These are phyloP conservation scores for Agrochola lychnidis DNA, from an alignment of 2,888 invertebrate species.

Conservation along the genomic window DNA sequence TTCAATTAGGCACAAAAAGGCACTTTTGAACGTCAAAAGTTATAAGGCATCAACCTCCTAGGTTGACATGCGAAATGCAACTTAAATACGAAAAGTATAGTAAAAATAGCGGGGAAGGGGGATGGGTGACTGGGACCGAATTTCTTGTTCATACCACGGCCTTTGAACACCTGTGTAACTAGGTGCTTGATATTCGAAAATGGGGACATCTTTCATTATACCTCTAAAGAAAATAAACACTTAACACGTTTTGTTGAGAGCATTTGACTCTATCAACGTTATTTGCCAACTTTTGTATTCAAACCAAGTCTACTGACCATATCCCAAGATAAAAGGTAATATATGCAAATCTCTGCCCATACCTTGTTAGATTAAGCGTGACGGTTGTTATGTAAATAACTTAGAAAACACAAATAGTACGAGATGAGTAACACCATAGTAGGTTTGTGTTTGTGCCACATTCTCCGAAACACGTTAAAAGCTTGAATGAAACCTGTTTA, in stretches of 20 bases:
- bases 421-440: slow-evolving; percentile 57
- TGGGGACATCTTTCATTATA: neutral
- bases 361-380: slow-evolving; percentile 11
- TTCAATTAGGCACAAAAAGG: too few relatives aligned
- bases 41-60: too few relatives aligned
- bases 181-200: too few relatives aligned
- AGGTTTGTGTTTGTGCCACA: slow-evolving; percentile 56
- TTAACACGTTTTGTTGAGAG: neutral
- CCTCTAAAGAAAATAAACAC: neutral
- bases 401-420: slow-evolving; percentile 57
- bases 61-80: too few relatives aligned
- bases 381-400: slow-evolving; percentile 50
- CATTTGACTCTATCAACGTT: neutral
- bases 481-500: slow-evolving; percentile 62
- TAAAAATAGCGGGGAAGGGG: too few relatives aligned
- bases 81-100: too few relatives aligned
- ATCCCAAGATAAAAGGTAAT: neutral
- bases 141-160: too few relatives aligned
- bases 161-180: too few relatives aligned
- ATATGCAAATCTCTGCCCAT: slow-evolving; percentile 25
- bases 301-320: neutral
- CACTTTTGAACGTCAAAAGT: too few relatives aligned
- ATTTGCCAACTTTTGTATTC: slow-evolving; percentile 7
- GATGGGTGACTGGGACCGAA: too few relatives aligned
- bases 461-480: slow-evolving; percentile 58